Evolutionary conservation across 2,888 invertebrate genomes (phyloP), one percentile per base, ranked within the genome.

Genomic region (Chironomus tentans): DNA sequence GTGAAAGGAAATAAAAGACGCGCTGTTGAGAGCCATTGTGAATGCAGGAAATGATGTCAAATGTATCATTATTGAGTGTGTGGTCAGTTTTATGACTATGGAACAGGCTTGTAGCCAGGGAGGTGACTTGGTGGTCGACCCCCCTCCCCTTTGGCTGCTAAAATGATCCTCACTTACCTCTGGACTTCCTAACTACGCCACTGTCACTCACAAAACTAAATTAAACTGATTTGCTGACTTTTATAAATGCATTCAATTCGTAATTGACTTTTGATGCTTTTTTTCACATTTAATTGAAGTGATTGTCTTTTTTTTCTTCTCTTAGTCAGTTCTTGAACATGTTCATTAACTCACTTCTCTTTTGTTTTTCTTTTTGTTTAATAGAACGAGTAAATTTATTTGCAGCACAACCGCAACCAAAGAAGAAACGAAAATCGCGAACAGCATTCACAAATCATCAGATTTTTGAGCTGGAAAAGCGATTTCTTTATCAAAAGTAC

Each of bases 401-500:
- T 89, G 94, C 94, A 86, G 91, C 92, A 82, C 89, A 95, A 79
- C 94, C 94, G 79, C 94, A 95, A 82, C 94, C 95, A 81, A 94
- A 95, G 85, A 98, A 98, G 89, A 98, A 98, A 83, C 90, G 97
- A 83, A 95, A 98, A 87, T 97, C 97, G 10, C 88, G 98, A 81
- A 98, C 98, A 24, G 98, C 98, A 38, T 98, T 98, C 87, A 98
- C 97, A 77, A 98, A 98, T 84, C 97, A 97, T 85, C 98, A 98
- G 86, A 98, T 98, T 80, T 98, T 97, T 85, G 98, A 98, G 85
- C 86, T 98, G 82, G 98, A 98, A 85, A 97, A 97, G 83, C 89
- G 98, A 80, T 98, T 98, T 86, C 89, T 97, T 21, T 97, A 97
- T 86, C 98, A 98, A 85, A 98, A 98, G 85, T 98, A 98, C 86